phyloP scores from a whole-genome alignment of 2,113 vertebrate genomes.

The Centropus unirufus region DNA sequence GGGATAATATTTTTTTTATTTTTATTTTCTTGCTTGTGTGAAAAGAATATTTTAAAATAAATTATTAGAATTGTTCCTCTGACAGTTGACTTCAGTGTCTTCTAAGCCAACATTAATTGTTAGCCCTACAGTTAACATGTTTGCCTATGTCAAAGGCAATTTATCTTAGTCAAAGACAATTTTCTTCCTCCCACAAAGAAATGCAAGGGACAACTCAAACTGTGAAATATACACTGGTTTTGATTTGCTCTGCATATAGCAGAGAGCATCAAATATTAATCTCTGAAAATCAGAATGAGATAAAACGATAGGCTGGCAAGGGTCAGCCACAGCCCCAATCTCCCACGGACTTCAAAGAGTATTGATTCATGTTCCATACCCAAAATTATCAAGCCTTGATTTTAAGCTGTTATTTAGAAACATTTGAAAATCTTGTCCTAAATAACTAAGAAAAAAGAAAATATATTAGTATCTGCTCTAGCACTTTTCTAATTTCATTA shows the following conservation, averaged over 20 bases:
- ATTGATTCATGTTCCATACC: background rate
- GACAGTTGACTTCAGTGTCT: background rate
- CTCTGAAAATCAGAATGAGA: background rate
- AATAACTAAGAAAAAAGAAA: background rate
- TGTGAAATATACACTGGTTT: background rate
- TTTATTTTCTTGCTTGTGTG: background rate
- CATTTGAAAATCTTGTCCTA: background rate
- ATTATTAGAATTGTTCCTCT: background rate
- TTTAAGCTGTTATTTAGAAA: background rate
- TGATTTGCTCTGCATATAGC: background rate
- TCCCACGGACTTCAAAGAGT: background rate
- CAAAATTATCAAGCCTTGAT: background rate
- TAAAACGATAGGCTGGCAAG: background rate
- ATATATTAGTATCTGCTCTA: background rate
- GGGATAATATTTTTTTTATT: background rate
- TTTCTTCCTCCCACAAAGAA: background rate
- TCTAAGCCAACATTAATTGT: background rate
- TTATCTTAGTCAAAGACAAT: background rate
- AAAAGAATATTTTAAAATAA: background rate
- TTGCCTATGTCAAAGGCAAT: background rate
- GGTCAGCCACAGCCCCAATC: background rate
- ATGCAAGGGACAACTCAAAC: background rate
- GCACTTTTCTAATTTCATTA: background rate
- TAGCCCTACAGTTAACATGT: background rate
- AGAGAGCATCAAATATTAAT: background rate